These are phyloP conservation scores for Gnathonemus longibarbis DNA, from an alignment of 2,113 vertebrate species.

Conservation along the genomic window DNA sequence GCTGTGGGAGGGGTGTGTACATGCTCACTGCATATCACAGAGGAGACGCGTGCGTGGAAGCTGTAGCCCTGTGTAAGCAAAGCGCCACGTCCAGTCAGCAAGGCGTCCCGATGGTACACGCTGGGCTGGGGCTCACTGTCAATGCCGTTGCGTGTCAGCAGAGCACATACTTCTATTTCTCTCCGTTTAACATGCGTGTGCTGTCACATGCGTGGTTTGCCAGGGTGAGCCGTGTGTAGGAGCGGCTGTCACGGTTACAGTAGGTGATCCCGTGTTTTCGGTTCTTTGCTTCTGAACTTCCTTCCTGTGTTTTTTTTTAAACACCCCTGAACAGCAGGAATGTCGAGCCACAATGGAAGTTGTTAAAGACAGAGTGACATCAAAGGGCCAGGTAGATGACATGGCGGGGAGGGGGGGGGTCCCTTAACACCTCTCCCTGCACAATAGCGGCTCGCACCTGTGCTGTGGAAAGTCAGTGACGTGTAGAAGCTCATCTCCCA, in stretches of 20 bases:
- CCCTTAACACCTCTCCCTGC: constrained; percentile 48
- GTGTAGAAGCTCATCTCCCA: constrained; percentile 54
- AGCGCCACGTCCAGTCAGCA: not conserved
- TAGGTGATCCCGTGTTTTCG: not conserved
- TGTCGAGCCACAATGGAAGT: constrained; percentile 51
- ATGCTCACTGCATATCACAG: not conserved
- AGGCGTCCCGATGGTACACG: not conserved
- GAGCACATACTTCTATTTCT: not conserved
- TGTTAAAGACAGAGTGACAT: constrained; percentile 59
- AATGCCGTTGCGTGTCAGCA: not conserved
- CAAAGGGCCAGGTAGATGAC: constrained; percentile 62
- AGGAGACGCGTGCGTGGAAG: not conserved
- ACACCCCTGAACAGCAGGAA: constrained; percentile 37
- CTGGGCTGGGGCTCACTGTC: not conserved
- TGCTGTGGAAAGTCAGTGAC: constrained; percentile 51
- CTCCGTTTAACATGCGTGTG: not conserved
- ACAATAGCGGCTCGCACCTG: constrained; percentile 78
- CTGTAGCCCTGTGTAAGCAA: not conserved
- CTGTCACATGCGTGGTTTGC: not conserved
- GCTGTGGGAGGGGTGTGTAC: not conserved
- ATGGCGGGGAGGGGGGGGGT: constrained; percentile 47
- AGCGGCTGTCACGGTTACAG: not conserved
- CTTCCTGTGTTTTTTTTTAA: constrained; percentile 30
- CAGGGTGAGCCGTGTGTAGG: not conserved
- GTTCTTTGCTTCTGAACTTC: constrained; percentile 15